phyloP scores from a whole-genome alignment of 2,113 vertebrate species.

The Crotalus helleri region DNA sequence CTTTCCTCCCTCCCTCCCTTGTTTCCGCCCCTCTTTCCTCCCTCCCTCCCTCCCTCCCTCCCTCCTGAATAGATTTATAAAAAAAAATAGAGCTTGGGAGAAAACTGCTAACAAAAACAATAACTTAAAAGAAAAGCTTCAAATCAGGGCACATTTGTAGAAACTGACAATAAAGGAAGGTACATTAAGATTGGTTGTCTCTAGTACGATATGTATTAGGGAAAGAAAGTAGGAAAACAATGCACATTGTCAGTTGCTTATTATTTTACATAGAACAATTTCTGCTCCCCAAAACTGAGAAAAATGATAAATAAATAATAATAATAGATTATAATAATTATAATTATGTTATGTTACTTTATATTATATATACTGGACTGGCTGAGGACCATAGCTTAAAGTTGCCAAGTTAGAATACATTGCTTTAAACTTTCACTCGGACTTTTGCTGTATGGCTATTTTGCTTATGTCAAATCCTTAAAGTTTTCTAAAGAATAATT shows the following conservation, averaged over 20 bases:
- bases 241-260: background rate
- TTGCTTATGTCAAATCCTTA: background rate
- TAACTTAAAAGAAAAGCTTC: background rate
- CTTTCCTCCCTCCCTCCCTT: too few species aligned
- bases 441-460: background rate
- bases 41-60: background rate
- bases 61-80: background rate
- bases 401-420: background rate
- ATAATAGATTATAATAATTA: too few species aligned
- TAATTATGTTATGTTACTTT: background rate
- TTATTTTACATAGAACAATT: background rate
- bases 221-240: background rate
- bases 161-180: background rate
- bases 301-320: too few species aligned
- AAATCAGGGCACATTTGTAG: background rate
- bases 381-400: background rate
- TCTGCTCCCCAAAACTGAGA: background rate
- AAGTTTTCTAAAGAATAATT: background rate
- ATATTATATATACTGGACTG: background rate
- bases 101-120: background rate
- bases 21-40: too few species aligned
- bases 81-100: background rate
- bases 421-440: background rate
- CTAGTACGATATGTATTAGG: background rate
- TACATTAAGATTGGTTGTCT: background rate